phyloP scores from a whole-genome alignment of 2,113 vertebrate species.

The Kryptolebias marmoratus region DNA sequence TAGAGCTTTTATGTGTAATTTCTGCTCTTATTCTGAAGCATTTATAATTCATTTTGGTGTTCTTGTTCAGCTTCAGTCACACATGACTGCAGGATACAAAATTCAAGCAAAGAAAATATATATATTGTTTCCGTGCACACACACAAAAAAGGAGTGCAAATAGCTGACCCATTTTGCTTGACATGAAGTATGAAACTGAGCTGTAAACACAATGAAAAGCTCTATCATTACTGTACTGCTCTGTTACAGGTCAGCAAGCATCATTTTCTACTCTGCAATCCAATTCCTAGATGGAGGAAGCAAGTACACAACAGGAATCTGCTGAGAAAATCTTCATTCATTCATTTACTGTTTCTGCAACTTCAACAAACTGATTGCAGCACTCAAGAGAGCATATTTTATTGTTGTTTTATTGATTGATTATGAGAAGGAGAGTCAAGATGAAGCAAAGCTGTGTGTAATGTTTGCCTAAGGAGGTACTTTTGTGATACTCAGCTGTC shows the following conservation, averaged over 20 bases:
- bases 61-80: background rate
- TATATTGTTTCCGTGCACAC: background rate
- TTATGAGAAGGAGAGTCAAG: background rate
- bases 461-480: conserved; percentile 69
- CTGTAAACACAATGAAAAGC: conserved; percentile 60
- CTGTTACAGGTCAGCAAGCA: conserved; percentile 72
- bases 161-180: conserved; percentile 70
- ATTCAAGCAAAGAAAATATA: conserved; percentile 20
- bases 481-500: conserved; percentile 14
- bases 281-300: conserved; percentile 18
- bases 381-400: background rate
- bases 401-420: background rate
- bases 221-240: conserved; percentile 52
- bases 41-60: conserved; percentile 2
- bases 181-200: conserved; percentile 37
- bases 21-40: background rate
- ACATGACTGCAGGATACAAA: conserved; percentile 29
- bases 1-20: background rate
- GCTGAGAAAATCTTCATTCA: background rate
- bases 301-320: background rate
- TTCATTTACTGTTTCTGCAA: background rate
- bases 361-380: background rate
- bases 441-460: conserved; percentile 31
- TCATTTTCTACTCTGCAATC: conserved; percentile 35
- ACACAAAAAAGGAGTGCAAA: conserved; percentile 34